Base-by-base conservation (phyloP, 2,113 vertebrate genomes). In the Microcebus murinus region DNA sequence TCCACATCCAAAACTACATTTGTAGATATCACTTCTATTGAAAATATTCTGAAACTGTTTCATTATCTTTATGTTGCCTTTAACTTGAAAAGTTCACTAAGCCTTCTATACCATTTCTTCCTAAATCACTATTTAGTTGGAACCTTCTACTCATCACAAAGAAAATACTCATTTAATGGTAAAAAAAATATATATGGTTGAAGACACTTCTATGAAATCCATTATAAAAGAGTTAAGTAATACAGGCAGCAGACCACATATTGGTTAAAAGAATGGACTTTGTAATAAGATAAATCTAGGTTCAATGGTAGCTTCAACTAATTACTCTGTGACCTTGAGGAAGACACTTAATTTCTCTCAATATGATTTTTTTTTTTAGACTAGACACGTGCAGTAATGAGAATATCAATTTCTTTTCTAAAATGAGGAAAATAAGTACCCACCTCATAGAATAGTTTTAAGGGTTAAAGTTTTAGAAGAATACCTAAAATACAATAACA, bases 311-410 rank as follows among this genome's bases (percentile, higher is more conserved):
- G 29, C 42, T 42, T 77, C 52, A 83, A 87, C n/a, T 87, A 92
- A 55, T 70, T 25, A 77, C n/a, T 81, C 29, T 89, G 34, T 45
- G 57, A 80, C 25, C 15, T 63, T 48, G 25, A 34, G 42, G 7
- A 73, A 73, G 39, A 59, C 36, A 23, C 8, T 91, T 91, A 34
- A 63, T 52, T 14, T 89, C 67, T 89, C 76, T 93, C 52, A 31
- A 81, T 39, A 80, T 81, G n/a, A 68, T 63, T 91, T 39, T 89
- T 18, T 57, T 89, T 81, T 77, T 93, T 91, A 34, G 95, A 12
- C 1, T 88, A 48, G 11, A 34, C 57, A 83, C 85, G 15, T 17
- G 15, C 4, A 52, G 52, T 17, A 52, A 4, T 52, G 52, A 52
- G 52, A 52, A 15, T n/a, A 80, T 81, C 42, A 68, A 81, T 80